phyloP scores from a whole-genome alignment of 2,888 invertebrate genomes.

The Carabus problematicus region DNA sequence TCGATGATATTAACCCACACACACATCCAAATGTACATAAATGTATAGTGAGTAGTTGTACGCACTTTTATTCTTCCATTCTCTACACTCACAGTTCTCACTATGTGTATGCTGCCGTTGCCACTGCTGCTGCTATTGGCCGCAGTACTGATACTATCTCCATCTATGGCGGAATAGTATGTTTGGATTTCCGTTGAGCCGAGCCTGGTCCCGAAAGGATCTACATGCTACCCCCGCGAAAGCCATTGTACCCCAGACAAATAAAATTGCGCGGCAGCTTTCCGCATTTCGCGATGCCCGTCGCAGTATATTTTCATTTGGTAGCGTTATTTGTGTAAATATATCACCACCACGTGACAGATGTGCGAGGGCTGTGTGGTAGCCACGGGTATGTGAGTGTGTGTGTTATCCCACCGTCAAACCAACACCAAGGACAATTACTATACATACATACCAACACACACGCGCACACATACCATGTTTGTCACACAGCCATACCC shows the following conservation, averaged over 20 bases:
- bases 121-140: too few species aligned
- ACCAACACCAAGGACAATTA: not conserved
- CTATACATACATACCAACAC: not conserved
- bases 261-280: conserved; percentile 36
- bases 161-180: too few species aligned
- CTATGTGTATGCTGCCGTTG: too few species aligned
- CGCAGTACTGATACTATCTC: too few species aligned
- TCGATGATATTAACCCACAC: conserved; percentile 13
- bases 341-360: conserved; percentile 40
- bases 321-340: conserved; percentile 42
- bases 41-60: too few species aligned
- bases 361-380: conserved; percentile 19
- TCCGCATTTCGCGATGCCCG: conserved; percentile 11
- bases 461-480: not conserved
- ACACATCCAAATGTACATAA: too few species aligned
- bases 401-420: not conserved
- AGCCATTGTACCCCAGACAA: conserved; percentile 34
- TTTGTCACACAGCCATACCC: not conserved
- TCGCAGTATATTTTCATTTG: conserved; percentile 43
- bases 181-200: not conserved
- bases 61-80: too few species aligned
- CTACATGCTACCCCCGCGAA: conserved; percentile 32
- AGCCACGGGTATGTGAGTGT: not conserved
- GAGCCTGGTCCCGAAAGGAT: conserved; percentile 31
- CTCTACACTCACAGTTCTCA: too few species aligned